A percentile compares a stretch with the other conserved stretches of the same genome.
phyloP scores from a whole-genome alignment of 2,888 invertebrate species.

The Lepidonotus clava region DNA sequence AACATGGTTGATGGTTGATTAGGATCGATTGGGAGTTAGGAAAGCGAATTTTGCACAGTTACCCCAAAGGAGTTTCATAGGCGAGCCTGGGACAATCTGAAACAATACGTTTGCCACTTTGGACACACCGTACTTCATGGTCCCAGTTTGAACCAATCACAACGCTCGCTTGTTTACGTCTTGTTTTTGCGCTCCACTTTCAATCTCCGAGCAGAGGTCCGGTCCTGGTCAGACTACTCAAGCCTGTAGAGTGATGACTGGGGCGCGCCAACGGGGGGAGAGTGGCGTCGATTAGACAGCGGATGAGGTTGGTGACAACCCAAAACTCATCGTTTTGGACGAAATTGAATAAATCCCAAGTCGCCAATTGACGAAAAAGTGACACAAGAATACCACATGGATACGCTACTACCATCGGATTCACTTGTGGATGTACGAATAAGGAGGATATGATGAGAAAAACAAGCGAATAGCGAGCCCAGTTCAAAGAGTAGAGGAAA shows the following conservation, averaged over 20 bases:
- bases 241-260: neutral
- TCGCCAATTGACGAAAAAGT: neutral
- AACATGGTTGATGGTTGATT: no score
- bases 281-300: conserved; percentile 29
- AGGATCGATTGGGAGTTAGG: no score
- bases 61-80: no score
- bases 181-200: conserved; percentile 41
- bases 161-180: conserved; percentile 52
- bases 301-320: conserved; percentile 30
- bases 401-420: neutral
- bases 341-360: neutral
- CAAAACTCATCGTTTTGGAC: conserved; percentile 9
- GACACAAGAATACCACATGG: conserved; percentile 10
- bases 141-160: conserved; percentile 52
- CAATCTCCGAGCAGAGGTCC: conserved; percentile 10
- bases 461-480: conserved; percentile 12
- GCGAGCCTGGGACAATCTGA: no score
- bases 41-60: no score
- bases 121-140: neutral
- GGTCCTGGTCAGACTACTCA: neutral
- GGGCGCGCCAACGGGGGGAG: neutral
- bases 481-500: conserved; percentile 5
- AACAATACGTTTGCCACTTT: no score
- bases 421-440: conserved; percentile 4
- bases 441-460: neutral